phyloP scores from a whole-genome alignment of 2,797 vertebrate genomes.

The Sebastes paucispinis region DNA sequence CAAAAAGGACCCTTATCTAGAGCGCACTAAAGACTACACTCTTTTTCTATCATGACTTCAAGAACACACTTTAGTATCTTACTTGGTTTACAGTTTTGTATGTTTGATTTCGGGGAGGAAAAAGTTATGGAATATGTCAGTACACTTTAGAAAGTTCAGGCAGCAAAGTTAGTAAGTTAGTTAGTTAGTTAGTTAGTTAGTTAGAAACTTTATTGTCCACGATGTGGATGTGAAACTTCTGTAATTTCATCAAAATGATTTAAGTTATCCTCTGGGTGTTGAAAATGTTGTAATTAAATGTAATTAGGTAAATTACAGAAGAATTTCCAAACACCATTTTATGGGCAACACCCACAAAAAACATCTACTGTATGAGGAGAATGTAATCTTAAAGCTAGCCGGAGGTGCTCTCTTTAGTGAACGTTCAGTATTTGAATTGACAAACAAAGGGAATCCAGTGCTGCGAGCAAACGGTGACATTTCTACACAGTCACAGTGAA shows the following conservation, averaged over 20 bases:
- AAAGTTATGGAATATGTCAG: background rate
- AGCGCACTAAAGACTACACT: background rate
- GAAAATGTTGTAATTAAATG: conserved; percentile 22
- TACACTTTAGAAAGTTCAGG: background rate
- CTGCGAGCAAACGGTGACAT: background rate
- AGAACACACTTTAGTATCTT: background rate
- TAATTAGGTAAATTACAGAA: conserved; percentile 46
- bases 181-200: background rate
- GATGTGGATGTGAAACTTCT: background rate
- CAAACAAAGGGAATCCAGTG: background rate
- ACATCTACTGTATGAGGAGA: background rate
- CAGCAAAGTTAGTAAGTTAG: background rate
- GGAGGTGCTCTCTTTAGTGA: background rate
- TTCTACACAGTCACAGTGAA: background rate
- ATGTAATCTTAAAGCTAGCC: background rate
- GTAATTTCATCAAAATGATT: conserved; percentile 31
- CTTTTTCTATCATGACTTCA: background rate
- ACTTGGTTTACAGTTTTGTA: background rate
- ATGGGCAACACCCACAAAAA: conserved; percentile 1
- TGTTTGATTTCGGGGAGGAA: background rate
- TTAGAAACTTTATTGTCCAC: background rate
- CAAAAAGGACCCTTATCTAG: background rate
- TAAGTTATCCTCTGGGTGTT: conserved; percentile 4
- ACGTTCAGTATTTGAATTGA: background rate
- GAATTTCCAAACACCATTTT: conserved; percentile 12